Conservation (phyloP, 2,888 invertebrate species). For the Patella ulyssiponensis region DNA sequence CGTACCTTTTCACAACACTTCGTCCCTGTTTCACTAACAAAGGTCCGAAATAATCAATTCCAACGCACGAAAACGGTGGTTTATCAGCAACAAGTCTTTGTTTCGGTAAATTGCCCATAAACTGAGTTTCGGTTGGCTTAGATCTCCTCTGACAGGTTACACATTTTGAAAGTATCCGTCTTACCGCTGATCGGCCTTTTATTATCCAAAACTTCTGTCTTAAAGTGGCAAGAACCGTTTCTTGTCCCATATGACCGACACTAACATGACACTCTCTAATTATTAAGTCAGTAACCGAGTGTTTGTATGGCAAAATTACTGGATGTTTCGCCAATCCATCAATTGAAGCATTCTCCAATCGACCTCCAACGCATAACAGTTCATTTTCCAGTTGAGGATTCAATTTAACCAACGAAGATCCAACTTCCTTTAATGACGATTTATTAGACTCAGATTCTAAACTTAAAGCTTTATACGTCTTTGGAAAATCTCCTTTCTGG, state of each 20-base stretch:
- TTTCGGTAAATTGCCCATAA: constrained; percentile 34
- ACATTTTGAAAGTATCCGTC: background rate
- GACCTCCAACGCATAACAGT: background rate
- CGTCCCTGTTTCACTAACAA: constrained; percentile 28
- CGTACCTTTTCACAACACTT: background rate
- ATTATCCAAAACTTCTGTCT: background rate
- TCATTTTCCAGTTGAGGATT: background rate
- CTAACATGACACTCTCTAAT: background rate
- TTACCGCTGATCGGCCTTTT: background rate
- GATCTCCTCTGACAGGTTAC: background rate
- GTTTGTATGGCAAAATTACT: background rate
- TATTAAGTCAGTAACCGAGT: background rate
- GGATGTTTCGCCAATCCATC: background rate
- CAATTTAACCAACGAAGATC: background rate
- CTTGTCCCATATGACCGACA: constrained; percentile 4
- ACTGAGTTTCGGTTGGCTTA: constrained; percentile 10
- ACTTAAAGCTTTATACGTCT: background rate
- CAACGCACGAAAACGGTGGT: constrained; percentile 37
- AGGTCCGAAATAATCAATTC: constrained; percentile 41
- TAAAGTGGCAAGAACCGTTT: background rate
- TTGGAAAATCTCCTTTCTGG: background rate
- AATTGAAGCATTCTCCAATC: background rate
- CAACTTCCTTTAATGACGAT: background rate
- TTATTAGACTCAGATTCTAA: background rate
- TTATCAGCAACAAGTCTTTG: constrained; percentile 27